Conservation (phyloP, 2,797 vertebrate genomes). For the Tachyglossus aculeatus region DNA sequence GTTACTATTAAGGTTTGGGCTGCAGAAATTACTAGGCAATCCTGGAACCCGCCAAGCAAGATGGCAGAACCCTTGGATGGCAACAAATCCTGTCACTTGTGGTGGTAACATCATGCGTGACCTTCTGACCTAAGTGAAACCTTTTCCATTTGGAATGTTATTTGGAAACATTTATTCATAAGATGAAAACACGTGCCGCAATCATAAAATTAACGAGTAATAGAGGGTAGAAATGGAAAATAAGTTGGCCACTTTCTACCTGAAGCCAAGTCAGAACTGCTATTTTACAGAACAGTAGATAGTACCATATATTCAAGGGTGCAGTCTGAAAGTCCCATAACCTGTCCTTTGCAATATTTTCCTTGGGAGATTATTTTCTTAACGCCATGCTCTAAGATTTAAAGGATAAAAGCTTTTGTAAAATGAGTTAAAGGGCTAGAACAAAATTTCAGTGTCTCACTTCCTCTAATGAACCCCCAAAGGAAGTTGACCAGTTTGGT, state of each 20-base stretch:
- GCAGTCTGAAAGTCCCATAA: background rate
- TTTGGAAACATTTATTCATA: slow-evolving; percentile 24
- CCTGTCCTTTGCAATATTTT: background rate
- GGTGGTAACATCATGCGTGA: background rate
- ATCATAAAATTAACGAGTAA: slow-evolving; percentile 36
- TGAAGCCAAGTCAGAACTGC: background rate
- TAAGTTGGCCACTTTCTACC: background rate
- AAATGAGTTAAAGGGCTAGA: background rate
- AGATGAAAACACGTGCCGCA: slow-evolving; percentile 29
- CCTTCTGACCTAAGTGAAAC: background rate
- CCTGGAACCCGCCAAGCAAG: background rate
- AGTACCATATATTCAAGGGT: no score
- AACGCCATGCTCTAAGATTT: background rate
- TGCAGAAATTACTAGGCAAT: background rate
- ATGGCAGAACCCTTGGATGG: background rate
- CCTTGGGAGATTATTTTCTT: background rate
- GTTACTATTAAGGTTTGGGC: no score
- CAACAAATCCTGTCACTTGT: background rate
- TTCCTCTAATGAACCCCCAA: background rate
- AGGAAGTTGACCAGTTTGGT: no score
- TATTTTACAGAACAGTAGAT: background rate
- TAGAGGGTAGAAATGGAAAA: slow-evolving; percentile 9
- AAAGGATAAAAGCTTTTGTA: background rate
- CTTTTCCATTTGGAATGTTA: slow-evolving; percentile 27
- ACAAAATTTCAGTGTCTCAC: background rate